A percentile compares a stretch with the other conserved stretches of the same genome.
Evolutionary conservation across 2,113 vertebrate genomes (phyloP).

Genomic region (Poecilia latipinna): DNA sequence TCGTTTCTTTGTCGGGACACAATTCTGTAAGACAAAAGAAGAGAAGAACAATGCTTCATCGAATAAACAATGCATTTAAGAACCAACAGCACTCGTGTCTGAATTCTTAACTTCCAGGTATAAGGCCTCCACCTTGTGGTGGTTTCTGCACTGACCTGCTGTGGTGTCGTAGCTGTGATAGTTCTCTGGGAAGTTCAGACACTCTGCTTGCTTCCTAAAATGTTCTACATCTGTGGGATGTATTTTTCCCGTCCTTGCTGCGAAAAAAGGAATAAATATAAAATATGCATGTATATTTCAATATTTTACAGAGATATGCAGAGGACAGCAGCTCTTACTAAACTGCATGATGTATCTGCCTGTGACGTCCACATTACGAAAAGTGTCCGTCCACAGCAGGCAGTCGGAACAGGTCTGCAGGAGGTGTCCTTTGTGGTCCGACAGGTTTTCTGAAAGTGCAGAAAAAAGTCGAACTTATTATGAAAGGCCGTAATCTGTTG

Average conservation of each 20-base stretch:
- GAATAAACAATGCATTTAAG: neutral
- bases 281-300: neutral
- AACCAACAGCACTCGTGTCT: neutral
- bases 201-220: slow-evolving; percentile 67
- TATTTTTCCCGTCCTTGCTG: slow-evolving; percentile 71
- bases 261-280: neutral
- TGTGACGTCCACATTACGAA: slow-evolving; percentile 61
- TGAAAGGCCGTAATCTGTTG: neutral
- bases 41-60: neutral
- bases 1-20: slow-evolving; percentile 59
- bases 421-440: slow-evolving; percentile 74
- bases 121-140: slow-evolving; percentile 52
- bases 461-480: neutral
- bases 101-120: neutral
- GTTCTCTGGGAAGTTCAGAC: slow-evolving; percentile 69
- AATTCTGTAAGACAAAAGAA: slow-evolving; percentile 63
- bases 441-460: slow-evolving; percentile 64
- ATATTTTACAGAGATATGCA: neutral
- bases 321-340: slow-evolving; percentile 55
- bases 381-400: slow-evolving; percentile 76
- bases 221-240: slow-evolving; percentile 55
- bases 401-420: slow-evolving; percentile 70
- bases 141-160: slow-evolving; percentile 56
- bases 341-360: slow-evolving; percentile 73
- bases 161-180: slow-evolving; percentile 63